These are phyloP conservation scores for Falco rusticolus DNA, from an alignment of 2,797 vertebrate species.

Conservation along the genomic window DNA sequence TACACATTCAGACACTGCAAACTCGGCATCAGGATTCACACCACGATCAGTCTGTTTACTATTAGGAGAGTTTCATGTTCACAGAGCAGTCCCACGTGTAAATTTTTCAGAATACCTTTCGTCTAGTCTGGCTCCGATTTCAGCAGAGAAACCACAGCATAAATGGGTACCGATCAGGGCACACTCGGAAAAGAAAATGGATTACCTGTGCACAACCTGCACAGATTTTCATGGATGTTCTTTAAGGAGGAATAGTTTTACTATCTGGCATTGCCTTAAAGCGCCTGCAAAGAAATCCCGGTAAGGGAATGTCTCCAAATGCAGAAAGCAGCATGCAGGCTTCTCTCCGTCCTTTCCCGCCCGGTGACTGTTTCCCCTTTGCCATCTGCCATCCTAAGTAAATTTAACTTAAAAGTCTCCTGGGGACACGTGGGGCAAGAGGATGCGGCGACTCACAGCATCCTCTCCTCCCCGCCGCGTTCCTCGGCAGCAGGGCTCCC, in stretches of 20 bases:
- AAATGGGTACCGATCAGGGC: background rate
- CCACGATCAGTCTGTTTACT: constrained; percentile 38
- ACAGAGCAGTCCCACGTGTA: constrained; percentile 38
- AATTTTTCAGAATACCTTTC: constrained; percentile 66
- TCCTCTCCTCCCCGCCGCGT: background rate
- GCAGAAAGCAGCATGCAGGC: fast-evolving
- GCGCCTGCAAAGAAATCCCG: background rate
- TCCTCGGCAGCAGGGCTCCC: background rate
- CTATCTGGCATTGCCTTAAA: background rate
- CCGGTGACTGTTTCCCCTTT: background rate
- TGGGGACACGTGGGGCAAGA: background rate
- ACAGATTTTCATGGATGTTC: background rate
- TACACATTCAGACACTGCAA: constrained; percentile 28
- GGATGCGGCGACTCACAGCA: background rate
- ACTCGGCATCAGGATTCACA: constrained; percentile 30
- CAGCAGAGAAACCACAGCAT: constrained; percentile 33
- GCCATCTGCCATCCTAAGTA: background rate
- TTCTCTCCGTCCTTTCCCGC: background rate
- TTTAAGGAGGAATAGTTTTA: background rate
- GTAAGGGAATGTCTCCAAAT: background rate
- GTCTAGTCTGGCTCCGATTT: constrained; percentile 53
- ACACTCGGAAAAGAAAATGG: background rate
- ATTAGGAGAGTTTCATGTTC: constrained; percentile 44
- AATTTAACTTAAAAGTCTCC: background rate
- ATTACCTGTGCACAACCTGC: constrained; percentile 39